Conservation (phyloP, 2,797 vertebrate species). For the Takifugu rubripes region DNA sequence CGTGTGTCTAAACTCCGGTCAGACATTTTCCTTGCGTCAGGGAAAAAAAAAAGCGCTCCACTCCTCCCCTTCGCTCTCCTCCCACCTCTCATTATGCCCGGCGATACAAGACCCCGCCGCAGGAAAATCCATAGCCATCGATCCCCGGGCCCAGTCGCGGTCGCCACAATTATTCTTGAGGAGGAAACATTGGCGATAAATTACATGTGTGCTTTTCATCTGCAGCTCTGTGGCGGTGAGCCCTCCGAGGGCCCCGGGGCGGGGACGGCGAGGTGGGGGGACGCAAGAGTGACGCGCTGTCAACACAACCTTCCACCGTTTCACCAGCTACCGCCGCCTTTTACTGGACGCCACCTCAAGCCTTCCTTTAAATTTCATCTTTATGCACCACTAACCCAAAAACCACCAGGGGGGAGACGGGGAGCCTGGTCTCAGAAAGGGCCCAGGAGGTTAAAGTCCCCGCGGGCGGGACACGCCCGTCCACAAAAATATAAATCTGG, state of each 20-base stretch:
- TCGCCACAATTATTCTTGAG: slow-evolving; percentile 99
- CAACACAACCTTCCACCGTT: slow-evolving; percentile 61
- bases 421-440: no score
- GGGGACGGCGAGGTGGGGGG: slow-evolving; percentile 73
- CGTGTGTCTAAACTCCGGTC: slow-evolving; percentile 55
- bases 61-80: slow-evolving; percentile 67
- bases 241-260: slow-evolving; percentile 63
- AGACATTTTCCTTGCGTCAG: slow-evolving; percentile 33
- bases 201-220: slow-evolving; percentile 98
- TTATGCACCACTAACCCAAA: slow-evolving; percentile 1
- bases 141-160: slow-evolving; percentile 88
- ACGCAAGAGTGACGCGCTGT: slow-evolving; percentile 83
- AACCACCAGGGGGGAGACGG: slow-evolving; percentile 5
- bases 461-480: slow-evolving; percentile 3
- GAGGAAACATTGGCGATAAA: slow-evolving; percentile 97
- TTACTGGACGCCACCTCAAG: slow-evolving; percentile 1
- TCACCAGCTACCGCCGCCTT: slow-evolving; percentile 8
- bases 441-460: background rate
- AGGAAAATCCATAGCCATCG: slow-evolving; percentile 95
- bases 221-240: slow-evolving; percentile 88
- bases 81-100: slow-evolving; percentile 92
- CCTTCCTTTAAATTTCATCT: slow-evolving; percentile 2
- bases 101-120: slow-evolving; percentile 96
- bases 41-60: slow-evolving; percentile 52
- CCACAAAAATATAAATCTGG: slow-evolving; percentile 9